Evolutionary conservation across 2,888 invertebrate genomes (phyloP), one percentile per base, ranked within the genome.

Genomic region (Ptychoptera contaminata): DNA sequence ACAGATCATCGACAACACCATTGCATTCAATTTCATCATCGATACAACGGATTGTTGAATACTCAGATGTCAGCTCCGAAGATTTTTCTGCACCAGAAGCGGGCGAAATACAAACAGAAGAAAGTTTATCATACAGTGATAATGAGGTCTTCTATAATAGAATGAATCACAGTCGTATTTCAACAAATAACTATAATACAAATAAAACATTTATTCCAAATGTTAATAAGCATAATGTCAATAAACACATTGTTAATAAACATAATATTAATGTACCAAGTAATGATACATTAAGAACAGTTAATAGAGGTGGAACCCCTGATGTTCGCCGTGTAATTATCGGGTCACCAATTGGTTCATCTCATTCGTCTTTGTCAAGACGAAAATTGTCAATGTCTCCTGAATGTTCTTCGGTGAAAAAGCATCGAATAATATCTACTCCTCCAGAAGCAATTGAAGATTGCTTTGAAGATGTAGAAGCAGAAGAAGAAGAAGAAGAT

Each of bases 21-120:
- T 32, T 32, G 8, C 32, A 32, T 11, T 32, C 32, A 32, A n/a
- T 32, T 3, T 9, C 32, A 9, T 32, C 32, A 11, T 23, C 23
- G 4, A 11, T 9, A 32, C 32, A 32, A 32, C 30, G 31, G 31
- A 56, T 63, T 44, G 65, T 64, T 32, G 88, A 90, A 63, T 91
- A 91, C 66, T 91, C 90, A 12, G 91, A 91, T 67, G 90, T 91
- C 31, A 88, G 88, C 65, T 90, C 88, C 11, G 88, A 90, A 64
- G 88, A 85, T 59, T 74, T 90, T 48, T 87, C 88, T 31, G 88
- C 82, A 58, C 85, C 87, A 2, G 90, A 91, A 70, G 84, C 87
- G 37, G 90, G 88, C 46, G 90, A 90, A 70, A 84, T 88, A 54
- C 82, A 84, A 61, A 84, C 82, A 58, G 81, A 79, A 58, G 77